A percentile compares a stretch with the other conserved stretches of the same genome.
Evolutionary conservation across 2,888 invertebrate species (phyloP).

Genomic region (Caenorhabditis parvicauda): DNA sequence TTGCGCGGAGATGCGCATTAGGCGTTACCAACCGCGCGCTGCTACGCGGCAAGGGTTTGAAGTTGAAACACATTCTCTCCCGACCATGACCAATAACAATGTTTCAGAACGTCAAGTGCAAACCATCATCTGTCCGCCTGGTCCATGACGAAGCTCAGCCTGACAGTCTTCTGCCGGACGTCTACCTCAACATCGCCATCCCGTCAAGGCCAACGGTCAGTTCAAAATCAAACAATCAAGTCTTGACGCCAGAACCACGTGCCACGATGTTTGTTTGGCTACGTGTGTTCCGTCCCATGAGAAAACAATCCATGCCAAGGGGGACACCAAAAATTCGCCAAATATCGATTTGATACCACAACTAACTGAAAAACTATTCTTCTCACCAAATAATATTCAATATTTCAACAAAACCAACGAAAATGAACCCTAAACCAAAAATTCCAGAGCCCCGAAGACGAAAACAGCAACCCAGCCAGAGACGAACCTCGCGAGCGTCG

Average conservation of each 20-base stretch:
- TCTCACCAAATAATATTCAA: background rate
- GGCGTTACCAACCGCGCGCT: too few relatives aligned
- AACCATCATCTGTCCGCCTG: slow-evolving; percentile 52
- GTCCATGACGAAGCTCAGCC: slow-evolving; percentile 58
- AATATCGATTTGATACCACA: too few relatives aligned
- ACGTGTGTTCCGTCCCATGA: too few relatives aligned
- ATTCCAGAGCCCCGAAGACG: slow-evolving; percentile 44
- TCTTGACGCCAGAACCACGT: too few relatives aligned
- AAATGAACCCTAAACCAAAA: background rate
- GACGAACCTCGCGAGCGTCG: slow-evolving; percentile 49
- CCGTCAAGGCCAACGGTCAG: slow-evolving; percentile 45
- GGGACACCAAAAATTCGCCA: too few relatives aligned
- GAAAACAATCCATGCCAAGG: too few relatives aligned
- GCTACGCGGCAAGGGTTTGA: too few relatives aligned
- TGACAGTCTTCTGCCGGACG: slow-evolving; percentile 60
- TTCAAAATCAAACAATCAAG: background rate
- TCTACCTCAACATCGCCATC: slow-evolving; percentile 55
- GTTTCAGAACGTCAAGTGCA: slow-evolving; percentile 51
- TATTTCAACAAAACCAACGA: background rate
- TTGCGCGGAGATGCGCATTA: too few relatives aligned
- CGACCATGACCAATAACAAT: too few relatives aligned
- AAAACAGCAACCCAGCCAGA: slow-evolving; percentile 26
- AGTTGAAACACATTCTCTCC: too few relatives aligned
- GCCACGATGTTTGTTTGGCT: too few relatives aligned
- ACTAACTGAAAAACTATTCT: background rate